phyloP scores from a whole-genome alignment of 1,140 invertebrate species.

The Drosophila erecta region DNA sequence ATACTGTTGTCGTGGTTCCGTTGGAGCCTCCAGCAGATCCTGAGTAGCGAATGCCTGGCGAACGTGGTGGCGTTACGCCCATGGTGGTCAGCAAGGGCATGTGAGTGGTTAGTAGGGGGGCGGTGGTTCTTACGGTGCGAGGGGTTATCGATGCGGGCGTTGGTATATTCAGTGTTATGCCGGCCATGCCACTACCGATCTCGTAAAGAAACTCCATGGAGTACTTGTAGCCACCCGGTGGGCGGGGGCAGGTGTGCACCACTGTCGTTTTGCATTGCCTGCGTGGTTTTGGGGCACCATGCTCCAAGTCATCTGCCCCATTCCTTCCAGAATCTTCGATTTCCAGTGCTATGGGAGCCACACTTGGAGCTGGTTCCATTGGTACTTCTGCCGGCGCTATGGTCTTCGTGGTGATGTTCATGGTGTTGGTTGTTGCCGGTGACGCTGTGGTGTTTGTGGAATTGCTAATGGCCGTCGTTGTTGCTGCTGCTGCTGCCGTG shows the following conservation, averaged over 20 bases:
- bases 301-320: conserved; percentile 14
- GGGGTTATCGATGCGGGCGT: conserved; percentile 67
- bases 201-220: conserved; percentile 68
- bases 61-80: conserved; percentile 19
- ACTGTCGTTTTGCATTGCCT: conserved; percentile 32
- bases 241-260: conserved; percentile 53
- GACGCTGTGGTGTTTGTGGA: conserved; percentile 33
- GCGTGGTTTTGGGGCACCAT: neutral
- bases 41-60: conserved; percentile 30
- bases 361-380: conserved; percentile 1
- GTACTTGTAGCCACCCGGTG: conserved; percentile 70
- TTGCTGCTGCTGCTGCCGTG: conserved; percentile 34
- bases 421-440: conserved; percentile 14
- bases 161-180: conserved; percentile 53
- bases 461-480: conserved; percentile 20
- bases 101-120: conserved; percentile 26
- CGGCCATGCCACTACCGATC: conserved; percentile 61
- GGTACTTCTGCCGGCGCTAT: conserved; percentile 1
- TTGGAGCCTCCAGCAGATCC: conserved; percentile 9
- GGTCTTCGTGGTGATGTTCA: conserved; percentile 5
- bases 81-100: conserved; percentile 19
- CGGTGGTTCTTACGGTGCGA: conserved; percentile 42
- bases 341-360: neutral
- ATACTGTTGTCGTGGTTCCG: conserved; percentile 10
- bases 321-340: conserved; percentile 15